Percentiles rank a stretch among this genome's conserved stretches.
These are phyloP conservation scores for Paramormyrops hopkinsi DNA, from an alignment of 2,797 vertebrate species.

Conservation along the genomic window DNA sequence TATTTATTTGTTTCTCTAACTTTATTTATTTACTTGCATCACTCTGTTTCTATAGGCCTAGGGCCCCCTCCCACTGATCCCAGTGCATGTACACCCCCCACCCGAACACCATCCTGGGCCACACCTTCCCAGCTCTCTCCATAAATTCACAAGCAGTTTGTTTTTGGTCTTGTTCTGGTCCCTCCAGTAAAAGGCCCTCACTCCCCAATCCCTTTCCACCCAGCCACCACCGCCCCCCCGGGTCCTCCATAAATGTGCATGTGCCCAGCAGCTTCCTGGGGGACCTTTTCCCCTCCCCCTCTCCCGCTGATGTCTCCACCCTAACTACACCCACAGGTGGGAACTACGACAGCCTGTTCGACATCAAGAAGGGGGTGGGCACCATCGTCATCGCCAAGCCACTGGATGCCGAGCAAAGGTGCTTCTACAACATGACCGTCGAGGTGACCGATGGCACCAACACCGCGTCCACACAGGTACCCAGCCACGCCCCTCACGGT, in stretches of 20 bases:
- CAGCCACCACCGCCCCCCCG: neutral
- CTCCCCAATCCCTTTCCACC: neutral
- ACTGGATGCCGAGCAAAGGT: conserved; percentile 84
- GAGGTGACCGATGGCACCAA: conserved; percentile 85
- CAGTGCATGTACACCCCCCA: neutral
- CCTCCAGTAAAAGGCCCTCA: neutral
- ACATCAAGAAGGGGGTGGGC: conserved; percentile 80
- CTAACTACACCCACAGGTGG: conserved; percentile 56
- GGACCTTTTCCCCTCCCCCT: neutral
- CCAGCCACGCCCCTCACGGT: neutral
- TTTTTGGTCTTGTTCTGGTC: neutral
- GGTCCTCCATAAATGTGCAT: conserved; percentile 12
- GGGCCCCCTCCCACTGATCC: neutral
- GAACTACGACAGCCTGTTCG: conserved; percentile 82
- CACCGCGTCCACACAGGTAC: conserved; percentile 78
- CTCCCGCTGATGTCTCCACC: neutral
- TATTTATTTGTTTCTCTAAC: conserved; percentile 16
- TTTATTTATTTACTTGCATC: conserved; percentile 51
- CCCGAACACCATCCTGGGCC: neutral
- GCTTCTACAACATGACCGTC: conserved; percentile 84
- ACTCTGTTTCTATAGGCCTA: neutral
- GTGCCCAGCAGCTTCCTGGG: neutral
- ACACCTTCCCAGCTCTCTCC: neutral
- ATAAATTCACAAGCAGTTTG: neutral
- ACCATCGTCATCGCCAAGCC: conserved; percentile 88